Evolutionary conservation across 2,797 vertebrate species (phyloP).

Genomic region (Spondyliosoma cantharus): DNA sequence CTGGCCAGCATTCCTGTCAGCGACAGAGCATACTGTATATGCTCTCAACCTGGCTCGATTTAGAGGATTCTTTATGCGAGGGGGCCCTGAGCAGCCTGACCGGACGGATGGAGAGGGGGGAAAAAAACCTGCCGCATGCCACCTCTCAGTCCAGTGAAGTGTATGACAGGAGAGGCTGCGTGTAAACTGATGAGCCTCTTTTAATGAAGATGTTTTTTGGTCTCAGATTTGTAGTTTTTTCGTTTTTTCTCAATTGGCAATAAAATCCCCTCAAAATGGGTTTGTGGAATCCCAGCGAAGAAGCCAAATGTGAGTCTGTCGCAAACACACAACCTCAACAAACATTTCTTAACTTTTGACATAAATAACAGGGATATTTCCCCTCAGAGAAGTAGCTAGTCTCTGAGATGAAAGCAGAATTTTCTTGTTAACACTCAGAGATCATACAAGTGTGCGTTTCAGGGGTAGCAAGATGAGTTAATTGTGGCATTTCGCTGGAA

Average conservation of each 20-base stretch:
- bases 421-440: conserved; percentile 3
- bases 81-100: conserved; percentile 11
- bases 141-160: background rate
- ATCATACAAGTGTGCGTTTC: conserved; percentile 23
- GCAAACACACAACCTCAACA: conserved; percentile 35
- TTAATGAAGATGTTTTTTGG: conserved; percentile 11
- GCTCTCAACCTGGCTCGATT: conserved; percentile 59
- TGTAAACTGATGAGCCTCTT: background rate
- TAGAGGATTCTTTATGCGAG: conserved; percentile 49
- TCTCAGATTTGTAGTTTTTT: background rate
- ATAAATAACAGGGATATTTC: conserved; percentile 33
- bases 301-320: conserved; percentile 33
- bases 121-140: conserved; percentile 4
- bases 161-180: background rate
- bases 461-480: conserved; percentile 23
- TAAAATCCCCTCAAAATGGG: background rate
- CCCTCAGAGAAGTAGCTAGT: background rate
- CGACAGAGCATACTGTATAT: conserved; percentile 44
- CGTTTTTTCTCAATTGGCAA: conserved; percentile 10
- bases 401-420: background rate
- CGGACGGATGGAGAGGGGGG: conserved; percentile 18
- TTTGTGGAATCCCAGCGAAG: conserved; percentile 8
- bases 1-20: conserved; percentile 59
- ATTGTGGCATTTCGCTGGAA: conserved; percentile 7
- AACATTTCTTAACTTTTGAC: conserved; percentile 49